Percentiles rank a stretch among this genome's conserved stretches.
Evolutionary conservation across 2,797 vertebrate species (phyloP).

Genomic region (Falco biarmicus): DNA sequence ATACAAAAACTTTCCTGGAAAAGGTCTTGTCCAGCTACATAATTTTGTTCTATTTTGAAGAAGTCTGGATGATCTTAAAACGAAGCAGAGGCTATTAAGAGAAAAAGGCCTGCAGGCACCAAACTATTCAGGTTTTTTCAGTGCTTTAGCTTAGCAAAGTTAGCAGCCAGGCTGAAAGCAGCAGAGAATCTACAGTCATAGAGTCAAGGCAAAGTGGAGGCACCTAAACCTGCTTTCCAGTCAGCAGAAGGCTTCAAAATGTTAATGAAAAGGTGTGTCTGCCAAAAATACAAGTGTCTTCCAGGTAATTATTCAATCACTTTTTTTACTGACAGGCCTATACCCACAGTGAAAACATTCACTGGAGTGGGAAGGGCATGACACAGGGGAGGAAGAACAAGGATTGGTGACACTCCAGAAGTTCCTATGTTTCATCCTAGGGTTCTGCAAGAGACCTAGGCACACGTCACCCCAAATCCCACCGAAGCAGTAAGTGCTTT

Average conservation of each 20-base stretch:
- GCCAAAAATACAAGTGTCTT: neutral
- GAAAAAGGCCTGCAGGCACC: neutral
- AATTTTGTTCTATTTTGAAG: neutral
- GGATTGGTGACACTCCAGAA: neutral
- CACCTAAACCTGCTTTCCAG: neutral
- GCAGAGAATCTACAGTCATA: neutral
- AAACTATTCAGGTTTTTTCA: neutral
- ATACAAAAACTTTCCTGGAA: neutral
- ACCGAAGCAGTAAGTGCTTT: neutral
- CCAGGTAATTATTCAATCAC: neutral
- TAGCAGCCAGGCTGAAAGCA: neutral
- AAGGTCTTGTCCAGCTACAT: neutral
- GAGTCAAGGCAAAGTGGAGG: neutral
- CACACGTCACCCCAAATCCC: neutral
- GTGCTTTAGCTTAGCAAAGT: neutral
- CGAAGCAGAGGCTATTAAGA: neutral
- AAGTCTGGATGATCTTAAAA: neutral
- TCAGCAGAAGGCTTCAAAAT: neutral
- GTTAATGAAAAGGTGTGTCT: neutral
- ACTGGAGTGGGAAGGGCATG: neutral
- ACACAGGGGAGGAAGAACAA: neutral
- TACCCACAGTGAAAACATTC: neutral
- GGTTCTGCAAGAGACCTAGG: neutral
- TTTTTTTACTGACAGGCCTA: neutral
- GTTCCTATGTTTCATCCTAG: neutral